Evolutionary conservation across 2,888 invertebrate species (phyloP), one percentile per base, ranked within the genome.

Genomic region (Drosophila mettleri): DNA sequence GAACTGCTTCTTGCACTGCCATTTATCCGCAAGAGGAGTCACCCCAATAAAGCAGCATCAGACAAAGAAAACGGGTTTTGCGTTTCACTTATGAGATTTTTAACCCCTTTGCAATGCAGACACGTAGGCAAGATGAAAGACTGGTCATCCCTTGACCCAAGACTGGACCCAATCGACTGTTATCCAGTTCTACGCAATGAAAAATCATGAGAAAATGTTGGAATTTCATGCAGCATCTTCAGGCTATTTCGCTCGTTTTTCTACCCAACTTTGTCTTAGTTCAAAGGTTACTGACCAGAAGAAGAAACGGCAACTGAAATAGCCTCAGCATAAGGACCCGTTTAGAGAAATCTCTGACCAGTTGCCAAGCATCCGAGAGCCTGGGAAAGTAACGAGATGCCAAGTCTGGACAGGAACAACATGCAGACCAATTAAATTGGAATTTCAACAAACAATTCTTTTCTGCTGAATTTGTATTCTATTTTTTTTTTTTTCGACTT

Each of bases 261-360:
- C 22, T 41, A 54, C 54, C 52, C 52, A 60, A 61, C 60, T 63
- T 80, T 66, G 72, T 67, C 41, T 71, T 64, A 71, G 89, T 80
- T 89, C 86, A 89, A 80, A 89, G 90, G 89, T 89, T 68, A 79
- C 45, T 84, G 88, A 76, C 86, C 89, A 82, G 5, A 9, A 33
- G 9, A 3, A 33, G 33, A 33, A 41, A 14, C 43, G 53, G 31
- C 34, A 46, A 1, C 18, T 18, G 3, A 14, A 34, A 10, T 41
- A 62, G 36, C 53, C 51, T 29, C 54, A 65, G 33, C 65, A 39
- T 20, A 34, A 57, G 51, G 68, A 75, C 78, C 48, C 57, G 78
- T 64, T 65, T 38, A 16, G 22, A 53, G 29, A 20, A 60, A 52
- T 53, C 60, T 39, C 59, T 43, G 63, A 73, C 63, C 63, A 75